These are phyloP conservation scores for Paramuricea clavata DNA, from an alignment of 92 coral and sea anemone genomes.

Conservation along the genomic window DNA sequence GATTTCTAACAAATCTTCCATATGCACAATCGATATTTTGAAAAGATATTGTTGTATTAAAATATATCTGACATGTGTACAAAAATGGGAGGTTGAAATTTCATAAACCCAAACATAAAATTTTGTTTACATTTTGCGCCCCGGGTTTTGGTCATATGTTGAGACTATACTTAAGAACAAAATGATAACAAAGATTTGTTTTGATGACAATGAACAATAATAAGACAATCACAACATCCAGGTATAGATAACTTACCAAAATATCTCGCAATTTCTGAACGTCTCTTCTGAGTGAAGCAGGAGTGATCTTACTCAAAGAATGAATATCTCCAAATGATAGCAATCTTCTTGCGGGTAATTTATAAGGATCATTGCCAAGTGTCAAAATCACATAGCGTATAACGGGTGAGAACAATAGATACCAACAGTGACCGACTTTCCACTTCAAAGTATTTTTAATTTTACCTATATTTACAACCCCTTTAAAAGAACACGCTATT, in stretches of 20 bases:
- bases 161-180: not conserved
- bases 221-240: not conserved
- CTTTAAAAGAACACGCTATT: not conserved
- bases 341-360: not conserved
- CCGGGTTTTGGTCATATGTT: not conserved
- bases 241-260: not conserved
- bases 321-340: not conserved
- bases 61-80: no score
- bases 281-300: not conserved
- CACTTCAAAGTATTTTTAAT: not conserved
- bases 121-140: not conserved
- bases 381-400: constrained; percentile 23
- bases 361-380: not conserved
- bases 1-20: no score
- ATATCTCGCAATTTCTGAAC: not conserved
- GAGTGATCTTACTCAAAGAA: not conserved
- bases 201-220: not conserved
- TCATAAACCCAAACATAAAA: not conserved
- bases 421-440: not conserved
- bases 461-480: not conserved
- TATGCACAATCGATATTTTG: no score
- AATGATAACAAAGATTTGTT: not conserved
- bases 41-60: no score
- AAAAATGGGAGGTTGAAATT: not conserved
- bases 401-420: no score